Conservation (phyloP, 2,797 vertebrate genomes). For the Molothrus ater region DNA sequence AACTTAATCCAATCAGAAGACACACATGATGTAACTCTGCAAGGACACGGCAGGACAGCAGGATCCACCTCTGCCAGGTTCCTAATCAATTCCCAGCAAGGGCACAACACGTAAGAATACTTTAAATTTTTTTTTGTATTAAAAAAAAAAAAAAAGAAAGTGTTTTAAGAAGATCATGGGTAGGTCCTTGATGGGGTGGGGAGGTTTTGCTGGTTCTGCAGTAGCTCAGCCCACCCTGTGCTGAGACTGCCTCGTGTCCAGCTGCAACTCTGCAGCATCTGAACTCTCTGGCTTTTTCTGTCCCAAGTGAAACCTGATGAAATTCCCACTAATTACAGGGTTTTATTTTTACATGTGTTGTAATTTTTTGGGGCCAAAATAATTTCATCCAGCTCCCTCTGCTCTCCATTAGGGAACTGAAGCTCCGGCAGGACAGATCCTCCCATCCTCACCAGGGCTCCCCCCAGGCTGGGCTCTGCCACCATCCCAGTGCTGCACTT, state of each 20-base stretch:
- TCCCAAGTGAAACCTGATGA: neutral
- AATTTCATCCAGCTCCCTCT: neutral
- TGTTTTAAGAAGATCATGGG: neutral
- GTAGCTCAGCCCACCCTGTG: neutral
- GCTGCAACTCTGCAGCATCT: neutral
- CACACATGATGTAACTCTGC: neutral
- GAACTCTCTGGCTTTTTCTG: neutral
- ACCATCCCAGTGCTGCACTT: neutral
- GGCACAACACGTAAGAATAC: neutral
- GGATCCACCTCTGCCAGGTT: neutral
- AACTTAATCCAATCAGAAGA: conserved; percentile 6
- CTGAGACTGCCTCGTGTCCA: neutral
- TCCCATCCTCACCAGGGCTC: neutral
- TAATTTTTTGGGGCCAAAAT: neutral
- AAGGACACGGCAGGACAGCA: neutral
- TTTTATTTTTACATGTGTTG: neutral
- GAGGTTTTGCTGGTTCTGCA: neutral
- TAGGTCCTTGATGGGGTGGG: neutral
- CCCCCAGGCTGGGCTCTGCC: neutral
- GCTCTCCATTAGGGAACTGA: neutral
- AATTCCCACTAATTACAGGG: neutral
- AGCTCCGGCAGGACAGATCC: neutral
- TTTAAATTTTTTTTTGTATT: neutral
- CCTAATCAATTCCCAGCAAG: neutral
- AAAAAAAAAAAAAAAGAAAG: neutral